These are phyloP conservation scores for Selene dorsalis DNA, from an alignment of 2,797 vertebrate species.

Conservation along the genomic window DNA sequence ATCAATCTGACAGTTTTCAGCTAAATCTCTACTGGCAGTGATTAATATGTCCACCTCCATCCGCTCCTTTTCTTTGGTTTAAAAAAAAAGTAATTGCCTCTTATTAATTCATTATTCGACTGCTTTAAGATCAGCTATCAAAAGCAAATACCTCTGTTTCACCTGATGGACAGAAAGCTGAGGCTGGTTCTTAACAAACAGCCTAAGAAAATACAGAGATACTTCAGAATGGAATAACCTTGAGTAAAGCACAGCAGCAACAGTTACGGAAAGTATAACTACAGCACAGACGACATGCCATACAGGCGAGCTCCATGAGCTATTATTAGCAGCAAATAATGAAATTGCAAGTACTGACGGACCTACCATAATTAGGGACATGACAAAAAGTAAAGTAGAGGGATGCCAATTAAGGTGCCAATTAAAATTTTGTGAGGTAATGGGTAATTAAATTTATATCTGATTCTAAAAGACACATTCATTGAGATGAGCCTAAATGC, in stretches of 20 bases:
- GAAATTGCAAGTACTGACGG: slow-evolving; percentile 34
- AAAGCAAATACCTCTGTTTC: slow-evolving; percentile 9
- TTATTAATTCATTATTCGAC: slow-evolving; percentile 9
- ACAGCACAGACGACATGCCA: not conserved
- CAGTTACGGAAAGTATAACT: slow-evolving; percentile 2
- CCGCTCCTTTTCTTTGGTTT: not conserved
- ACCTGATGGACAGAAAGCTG: slow-evolving; percentile 2
- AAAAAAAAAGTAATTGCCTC: slow-evolving; percentile 12
- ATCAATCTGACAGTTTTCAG: slow-evolving; percentile 44
- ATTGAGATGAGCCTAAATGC: too few relatives aligned
- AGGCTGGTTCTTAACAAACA: slow-evolving; percentile 1
- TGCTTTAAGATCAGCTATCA: slow-evolving; percentile 28
- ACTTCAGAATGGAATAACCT: slow-evolving; percentile 21
- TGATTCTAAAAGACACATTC: not conserved
- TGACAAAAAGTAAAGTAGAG: slow-evolving; percentile 23
- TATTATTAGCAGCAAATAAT: slow-evolving; percentile 39
- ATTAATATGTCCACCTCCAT: slow-evolving; percentile 26
- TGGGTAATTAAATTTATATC: slow-evolving; percentile 24
- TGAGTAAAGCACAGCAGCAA: slow-evolving; percentile 12
- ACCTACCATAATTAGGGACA: slow-evolving; percentile 21
- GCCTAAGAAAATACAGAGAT: not conserved
- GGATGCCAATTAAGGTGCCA: slow-evolving; percentile 13
- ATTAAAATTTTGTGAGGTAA: not conserved
- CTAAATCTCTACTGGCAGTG: slow-evolving; percentile 14
- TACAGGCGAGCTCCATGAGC: not conserved